Percentiles rank a stretch among this genome's conserved stretches.
Conservation (phyloP, 1,140 invertebrate species). For the Sipha flava region DNA sequence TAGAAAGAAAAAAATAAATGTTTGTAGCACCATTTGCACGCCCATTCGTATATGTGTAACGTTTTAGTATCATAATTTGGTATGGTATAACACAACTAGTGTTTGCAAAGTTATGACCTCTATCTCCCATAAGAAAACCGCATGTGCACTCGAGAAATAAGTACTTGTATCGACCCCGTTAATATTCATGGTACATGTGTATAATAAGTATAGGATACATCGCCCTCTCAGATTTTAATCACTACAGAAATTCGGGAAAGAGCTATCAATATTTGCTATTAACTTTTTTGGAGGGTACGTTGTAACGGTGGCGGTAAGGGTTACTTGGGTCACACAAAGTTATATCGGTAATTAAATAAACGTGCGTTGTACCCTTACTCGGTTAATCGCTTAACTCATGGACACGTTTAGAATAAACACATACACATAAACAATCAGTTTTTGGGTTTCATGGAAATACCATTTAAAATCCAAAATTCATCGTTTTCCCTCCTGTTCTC, state of each 20-base stretch:
- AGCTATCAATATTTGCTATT: constrained; percentile 28
- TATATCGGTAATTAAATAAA: constrained; percentile 29
- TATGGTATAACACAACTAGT: background rate
- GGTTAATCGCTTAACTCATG: background rate
- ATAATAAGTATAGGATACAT: background rate
- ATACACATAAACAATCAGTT: background rate
- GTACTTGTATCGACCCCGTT: constrained; percentile 16
- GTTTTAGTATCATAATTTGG: too few species aligned
- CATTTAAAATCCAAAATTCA: background rate
- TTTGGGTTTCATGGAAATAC: background rate
- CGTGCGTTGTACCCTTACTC: background rate
- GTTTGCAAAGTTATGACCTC: background rate
- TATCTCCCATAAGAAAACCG: background rate
- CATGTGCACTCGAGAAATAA: background rate
- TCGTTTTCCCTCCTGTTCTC: background rate
- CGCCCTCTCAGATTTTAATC: constrained; percentile 11
- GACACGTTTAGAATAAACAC: background rate
- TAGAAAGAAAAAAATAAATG: too few species aligned
- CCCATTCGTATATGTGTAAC: too few species aligned
- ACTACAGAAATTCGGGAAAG: constrained; percentile 4
- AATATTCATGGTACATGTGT: background rate
- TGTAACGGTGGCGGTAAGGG: background rate
- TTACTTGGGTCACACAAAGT: constrained; percentile 7
- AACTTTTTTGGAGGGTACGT: background rate
- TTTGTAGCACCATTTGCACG: too few species aligned